phyloP scores from a whole-genome alignment of 2,113 vertebrate species.

The Arizona elegans region DNA sequence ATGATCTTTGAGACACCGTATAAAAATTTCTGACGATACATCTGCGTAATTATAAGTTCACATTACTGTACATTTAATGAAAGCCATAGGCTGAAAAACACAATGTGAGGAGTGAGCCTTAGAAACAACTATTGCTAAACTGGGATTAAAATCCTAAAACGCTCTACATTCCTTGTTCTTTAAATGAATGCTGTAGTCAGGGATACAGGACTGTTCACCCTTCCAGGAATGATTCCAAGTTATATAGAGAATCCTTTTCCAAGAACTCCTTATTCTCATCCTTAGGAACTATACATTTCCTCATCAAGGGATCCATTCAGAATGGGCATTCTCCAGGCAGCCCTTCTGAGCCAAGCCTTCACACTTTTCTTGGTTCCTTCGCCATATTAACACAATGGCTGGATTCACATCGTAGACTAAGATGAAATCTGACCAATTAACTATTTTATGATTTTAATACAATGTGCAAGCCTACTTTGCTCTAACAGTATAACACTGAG shows the following conservation, averaged over 20 bases:
- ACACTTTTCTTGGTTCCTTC: not conserved
- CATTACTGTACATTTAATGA: not conserved
- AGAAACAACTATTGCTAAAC: not conserved
- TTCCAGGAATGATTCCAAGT: not conserved
- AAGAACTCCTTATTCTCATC: not conserved
- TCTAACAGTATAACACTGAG: not conserved
- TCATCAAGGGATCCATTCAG: not conserved
- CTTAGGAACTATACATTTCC: not conserved
- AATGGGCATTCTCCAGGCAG: not conserved
- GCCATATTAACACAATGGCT: not conserved
- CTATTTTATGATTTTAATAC: not conserved
- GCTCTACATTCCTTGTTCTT: not conserved
- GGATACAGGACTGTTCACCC: not conserved
- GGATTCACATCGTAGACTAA: not conserved
- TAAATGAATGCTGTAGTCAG: not conserved
- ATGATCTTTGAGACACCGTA: not conserved
- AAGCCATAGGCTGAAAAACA: not conserved
- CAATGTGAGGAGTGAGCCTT: not conserved
- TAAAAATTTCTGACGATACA: not conserved
- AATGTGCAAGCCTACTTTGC: not conserved
- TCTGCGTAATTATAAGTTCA: not conserved
- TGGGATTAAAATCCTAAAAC: not conserved
- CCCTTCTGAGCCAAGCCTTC: not conserved
- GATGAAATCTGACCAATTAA: not conserved
- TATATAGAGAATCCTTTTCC: not conserved